A percentile compares a stretch with the other conserved stretches of the same genome.
These are phyloP conservation scores for Trilocha varians DNA, from an alignment of 2,888 invertebrate species.

Conservation along the genomic window DNA sequence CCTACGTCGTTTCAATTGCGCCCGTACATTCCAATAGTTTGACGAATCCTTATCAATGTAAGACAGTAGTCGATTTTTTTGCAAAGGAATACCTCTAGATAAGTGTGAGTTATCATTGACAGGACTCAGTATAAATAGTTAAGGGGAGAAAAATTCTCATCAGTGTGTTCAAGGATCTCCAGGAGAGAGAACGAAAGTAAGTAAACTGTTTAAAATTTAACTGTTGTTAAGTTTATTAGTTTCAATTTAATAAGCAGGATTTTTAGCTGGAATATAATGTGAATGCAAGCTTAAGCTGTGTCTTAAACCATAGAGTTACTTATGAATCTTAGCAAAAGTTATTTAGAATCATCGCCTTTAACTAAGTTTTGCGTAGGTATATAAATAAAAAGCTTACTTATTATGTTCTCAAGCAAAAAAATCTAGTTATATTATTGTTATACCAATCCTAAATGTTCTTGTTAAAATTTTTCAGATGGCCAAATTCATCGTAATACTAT, in stretches of 20 bases:
- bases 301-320: no score
- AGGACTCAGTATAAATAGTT: constrained; percentile 2
- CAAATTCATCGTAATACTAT: constrained; percentile 21
- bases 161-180: background rate
- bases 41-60: constrained; percentile 38
- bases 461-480: constrained; percentile 46
- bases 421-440: no score
- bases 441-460: no score
- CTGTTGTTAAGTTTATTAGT: no score
- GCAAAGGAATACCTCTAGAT: constrained; percentile 46
- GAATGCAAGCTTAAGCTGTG: no score
- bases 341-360: no score
- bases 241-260: no score
- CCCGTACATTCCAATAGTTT: constrained; percentile 42
- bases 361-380: no score
- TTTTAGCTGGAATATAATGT: no score
- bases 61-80: constrained; percentile 26
- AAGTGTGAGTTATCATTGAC: constrained; percentile 22
- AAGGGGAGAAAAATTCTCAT: background rate
- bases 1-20: constrained; percentile 2
- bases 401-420: no score
- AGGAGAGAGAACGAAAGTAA: background rate
- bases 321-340: no score
- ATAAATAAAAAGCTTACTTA: no score
- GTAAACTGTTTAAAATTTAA: background rate